Base-by-base conservation (phyloP, 2,888 invertebrate species). In the Nemotelus nigrinus region DNA sequence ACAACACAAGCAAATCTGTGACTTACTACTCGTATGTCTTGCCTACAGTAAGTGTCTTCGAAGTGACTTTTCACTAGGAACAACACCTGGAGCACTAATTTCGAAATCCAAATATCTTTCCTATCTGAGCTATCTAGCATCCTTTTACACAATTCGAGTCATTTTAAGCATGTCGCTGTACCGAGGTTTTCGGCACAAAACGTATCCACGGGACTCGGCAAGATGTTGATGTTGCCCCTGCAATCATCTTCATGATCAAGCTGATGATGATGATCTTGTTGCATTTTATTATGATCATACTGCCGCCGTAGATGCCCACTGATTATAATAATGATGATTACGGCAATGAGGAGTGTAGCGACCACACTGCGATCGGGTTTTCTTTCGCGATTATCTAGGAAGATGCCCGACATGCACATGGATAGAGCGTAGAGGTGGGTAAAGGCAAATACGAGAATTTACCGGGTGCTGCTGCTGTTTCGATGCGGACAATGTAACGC, bases 261-360 rank as follows among this genome's bases (percentile, higher is more conserved):
- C 47, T 74, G 68, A 71, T 67, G 79, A 79, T 79, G 77, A 79
- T 79, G 79, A 75, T 79, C 77, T 77, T 72, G 79, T 79, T 79
- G 77, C 77, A 75, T 77, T 79, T 78, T 79, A 77, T 79, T 68
- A 77, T 70, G 74, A 79, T 79, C 74, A 64, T 71, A 74, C 74
- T 79, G 68, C 47, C 50, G 77, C 8, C 47, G 65, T 64, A 76
- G 77, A 79, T 79, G 76, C 74, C 75, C 76, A 71, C 68, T 79
- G 79, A 77, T 79, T 79, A 77, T 79, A 79, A 77, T 64, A 71
- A 77, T 79, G 75, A 77, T 79, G 75, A 79, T 79, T 75, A 79
- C 64, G 77, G 71, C 67, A 64, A 72, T 67, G 78, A 63, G 53
- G 58, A 77, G 47, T 65, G 50, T 45, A 55, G 68, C 64, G 63